phyloP scores from a whole-genome alignment of 2,888 invertebrate genomes.

The Trachelus iudaicus region DNA sequence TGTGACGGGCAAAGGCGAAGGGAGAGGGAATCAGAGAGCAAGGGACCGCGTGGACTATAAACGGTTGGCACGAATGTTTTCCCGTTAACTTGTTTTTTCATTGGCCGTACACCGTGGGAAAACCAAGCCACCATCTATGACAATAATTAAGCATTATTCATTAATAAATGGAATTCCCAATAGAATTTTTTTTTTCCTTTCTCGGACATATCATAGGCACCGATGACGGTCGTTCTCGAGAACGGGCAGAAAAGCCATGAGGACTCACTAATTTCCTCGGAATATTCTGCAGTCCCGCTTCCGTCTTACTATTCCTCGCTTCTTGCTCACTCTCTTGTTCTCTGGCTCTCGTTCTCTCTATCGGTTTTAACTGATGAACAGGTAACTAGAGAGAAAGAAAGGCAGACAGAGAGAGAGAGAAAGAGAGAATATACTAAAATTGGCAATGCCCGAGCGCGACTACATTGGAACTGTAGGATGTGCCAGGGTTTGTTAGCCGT shows the following conservation, averaged over 20 bases:
- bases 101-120: constrained; percentile 14
- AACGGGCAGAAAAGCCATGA: constrained; percentile 13
- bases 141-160: constrained; percentile 53
- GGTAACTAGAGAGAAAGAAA: not conserved
- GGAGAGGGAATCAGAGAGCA: constrained; percentile 1
- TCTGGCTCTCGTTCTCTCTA: too few species aligned
- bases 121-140: constrained; percentile 39
- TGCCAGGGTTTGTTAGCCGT: not conserved
- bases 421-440: too few species aligned
- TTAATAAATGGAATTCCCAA: constrained; percentile 32
- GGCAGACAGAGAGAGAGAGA: not conserved
- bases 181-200: constrained; percentile 35
- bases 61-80: constrained; percentile 15
- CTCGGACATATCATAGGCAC: constrained; percentile 40
- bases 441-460: constrained; percentile 15
- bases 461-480: constrained; percentile 45
- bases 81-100: constrained; percentile 25
- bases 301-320: too few species aligned
- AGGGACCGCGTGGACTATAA: constrained; percentile 28
- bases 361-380: too few species aligned
- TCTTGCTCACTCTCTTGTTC: too few species aligned
- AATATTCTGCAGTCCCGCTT: too few species aligned
- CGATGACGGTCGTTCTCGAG: constrained; percentile 5
- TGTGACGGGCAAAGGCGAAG: constrained; percentile 3
- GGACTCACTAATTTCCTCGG: too few species aligned